Percentiles rank a stretch among this genome's conserved stretches.
Conservation (phyloP, 2,113 vertebrate genomes). For the Turnix velox region DNA sequence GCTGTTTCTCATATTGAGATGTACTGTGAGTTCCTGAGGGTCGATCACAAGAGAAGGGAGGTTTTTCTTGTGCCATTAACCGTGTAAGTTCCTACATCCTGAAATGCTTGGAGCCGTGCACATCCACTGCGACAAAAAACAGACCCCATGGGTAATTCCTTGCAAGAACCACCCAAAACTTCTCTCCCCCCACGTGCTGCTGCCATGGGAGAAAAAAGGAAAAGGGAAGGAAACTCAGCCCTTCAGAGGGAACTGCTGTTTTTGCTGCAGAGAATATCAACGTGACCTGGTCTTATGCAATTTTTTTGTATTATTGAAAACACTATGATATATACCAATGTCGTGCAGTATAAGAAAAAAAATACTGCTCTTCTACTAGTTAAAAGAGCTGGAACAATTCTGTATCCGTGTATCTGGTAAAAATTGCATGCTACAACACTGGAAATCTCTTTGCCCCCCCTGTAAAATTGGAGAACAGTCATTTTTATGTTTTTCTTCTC, state of each 20-base stretch:
- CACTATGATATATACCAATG: slow-evolving; percentile 63
- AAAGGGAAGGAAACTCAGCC: neutral
- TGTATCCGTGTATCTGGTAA: slow-evolving; percentile 66
- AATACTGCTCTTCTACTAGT: slow-evolving; percentile 63
- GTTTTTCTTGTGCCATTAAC: slow-evolving; percentile 73
- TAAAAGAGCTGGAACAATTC: slow-evolving; percentile 67
- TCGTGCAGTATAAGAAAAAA: slow-evolving; percentile 58
- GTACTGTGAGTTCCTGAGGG: slow-evolving; percentile 66
- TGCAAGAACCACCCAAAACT: neutral
- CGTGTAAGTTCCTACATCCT: slow-evolving; percentile 18
- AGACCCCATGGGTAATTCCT: slow-evolving; percentile 1
- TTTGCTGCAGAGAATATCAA: slow-evolving; percentile 63
- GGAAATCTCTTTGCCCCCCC: slow-evolving; percentile 24
- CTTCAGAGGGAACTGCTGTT: slow-evolving; percentile 38
- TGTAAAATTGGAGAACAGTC: slow-evolving; percentile 57
- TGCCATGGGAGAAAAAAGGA: neutral
- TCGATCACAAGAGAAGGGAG: slow-evolving; percentile 70
- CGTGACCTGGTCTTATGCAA: slow-evolving; percentile 76
- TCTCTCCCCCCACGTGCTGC: neutral
- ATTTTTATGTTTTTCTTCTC: slow-evolving; percentile 56
- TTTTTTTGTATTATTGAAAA: slow-evolving; percentile 76
- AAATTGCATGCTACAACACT: slow-evolving; percentile 78
- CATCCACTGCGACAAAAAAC: slow-evolving; percentile 26
- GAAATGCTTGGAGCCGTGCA: slow-evolving; percentile 40
- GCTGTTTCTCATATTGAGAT: slow-evolving; percentile 84